These are phyloP conservation scores for Heliocidaris tuberculata DNA, from an alignment of 35 echinoderm and acorn worm species.

Conservation along the genomic window DNA sequence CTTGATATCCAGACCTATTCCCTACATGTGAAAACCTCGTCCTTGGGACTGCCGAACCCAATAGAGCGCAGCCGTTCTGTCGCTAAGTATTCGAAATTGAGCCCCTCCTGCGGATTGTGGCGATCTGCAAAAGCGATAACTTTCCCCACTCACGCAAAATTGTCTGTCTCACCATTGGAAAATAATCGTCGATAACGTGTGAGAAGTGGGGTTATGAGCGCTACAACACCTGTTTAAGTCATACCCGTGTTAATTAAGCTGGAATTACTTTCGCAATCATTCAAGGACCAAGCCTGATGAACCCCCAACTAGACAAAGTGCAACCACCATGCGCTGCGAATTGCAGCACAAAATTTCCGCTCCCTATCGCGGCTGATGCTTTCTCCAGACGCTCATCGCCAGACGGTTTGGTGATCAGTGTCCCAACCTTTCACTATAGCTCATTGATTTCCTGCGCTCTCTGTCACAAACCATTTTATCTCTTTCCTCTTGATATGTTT, in stretches of 20 bases:
- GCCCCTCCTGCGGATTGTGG: background rate
- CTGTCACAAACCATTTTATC: slow-evolving; percentile 48
- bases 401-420: slow-evolving; percentile 21
- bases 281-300: slow-evolving; percentile 26
- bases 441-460: slow-evolving; percentile 41
- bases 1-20: background rate
- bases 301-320: slow-evolving; percentile 21
- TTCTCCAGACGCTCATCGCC: background rate
- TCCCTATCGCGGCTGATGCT: slow-evolving; percentile 1
- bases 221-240: slow-evolving; percentile 39
- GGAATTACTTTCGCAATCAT: slow-evolving; percentile 45
- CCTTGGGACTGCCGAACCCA: slow-evolving; percentile 32
- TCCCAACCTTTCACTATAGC: slow-evolving; percentile 35
- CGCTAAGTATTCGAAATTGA: background rate
- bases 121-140: slow-evolving; percentile 29
- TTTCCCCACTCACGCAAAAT: slow-evolving; percentile 30
- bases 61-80: slow-evolving; percentile 11
- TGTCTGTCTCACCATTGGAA: slow-evolving; percentile 31
- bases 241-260: slow-evolving; percentile 44
- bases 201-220: background rate
- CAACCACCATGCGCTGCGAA: slow-evolving; percentile 38
- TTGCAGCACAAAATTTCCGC: slow-evolving; percentile 30
- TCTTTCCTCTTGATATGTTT: slow-evolving; percentile 22
- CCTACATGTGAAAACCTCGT: slow-evolving; percentile 19
- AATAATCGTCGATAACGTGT: background rate